A percentile compares a stretch with the other conserved stretches of the same genome.
Evolutionary conservation across 2,888 invertebrate genomes (phyloP).

Genomic region (Orgyia antiqua): DNA sequence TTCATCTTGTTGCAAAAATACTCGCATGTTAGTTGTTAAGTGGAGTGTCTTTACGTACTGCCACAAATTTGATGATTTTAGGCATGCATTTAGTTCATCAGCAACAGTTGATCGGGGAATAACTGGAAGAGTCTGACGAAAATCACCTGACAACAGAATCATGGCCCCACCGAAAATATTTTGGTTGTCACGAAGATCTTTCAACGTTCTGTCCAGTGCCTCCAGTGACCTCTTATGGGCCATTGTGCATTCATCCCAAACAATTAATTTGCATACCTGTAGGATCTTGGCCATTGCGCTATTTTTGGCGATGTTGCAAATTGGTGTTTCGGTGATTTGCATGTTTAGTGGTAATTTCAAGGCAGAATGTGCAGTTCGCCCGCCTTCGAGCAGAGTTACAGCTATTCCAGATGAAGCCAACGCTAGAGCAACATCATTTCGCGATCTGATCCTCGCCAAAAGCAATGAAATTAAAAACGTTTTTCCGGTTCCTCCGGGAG

Average conservation of each 20-base stretch:
- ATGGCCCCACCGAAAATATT: conserved; percentile 21
- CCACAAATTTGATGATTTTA: conserved; percentile 28
- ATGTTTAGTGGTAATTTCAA: conserved; percentile 32
- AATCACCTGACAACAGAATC: conserved; percentile 29
- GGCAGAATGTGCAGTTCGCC: conserved; percentile 30
- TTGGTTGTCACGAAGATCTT: conserved; percentile 22
- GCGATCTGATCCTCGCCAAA: conserved; percentile 23
- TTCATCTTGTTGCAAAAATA: conserved; percentile 15
- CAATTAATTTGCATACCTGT: conserved; percentile 17
- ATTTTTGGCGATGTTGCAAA: conserved; percentile 23
- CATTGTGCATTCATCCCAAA: conserved; percentile 24
- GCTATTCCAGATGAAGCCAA: conserved; percentile 30
- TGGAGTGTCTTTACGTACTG: conserved; percentile 24
- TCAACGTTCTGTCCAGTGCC: conserved; percentile 21
- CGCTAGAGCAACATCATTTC: conserved; percentile 22
- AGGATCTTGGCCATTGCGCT: conserved; percentile 8
- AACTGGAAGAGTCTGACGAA: conserved; percentile 29
- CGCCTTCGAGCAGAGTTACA: conserved; percentile 22
- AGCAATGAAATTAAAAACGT: conserved; percentile 24
- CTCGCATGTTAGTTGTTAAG: conserved; percentile 19
- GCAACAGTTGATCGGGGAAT: conserved; percentile 27
- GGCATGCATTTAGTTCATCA: conserved; percentile 27
- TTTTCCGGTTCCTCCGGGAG: conserved; percentile 22
- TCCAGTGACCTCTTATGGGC: conserved; percentile 16
- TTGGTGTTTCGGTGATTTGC: conserved; percentile 21